A percentile compares a stretch with the other conserved stretches of the same genome.
phyloP scores from a whole-genome alignment of 2,888 invertebrate genomes.

The Oscheius myriophilus region DNA sequence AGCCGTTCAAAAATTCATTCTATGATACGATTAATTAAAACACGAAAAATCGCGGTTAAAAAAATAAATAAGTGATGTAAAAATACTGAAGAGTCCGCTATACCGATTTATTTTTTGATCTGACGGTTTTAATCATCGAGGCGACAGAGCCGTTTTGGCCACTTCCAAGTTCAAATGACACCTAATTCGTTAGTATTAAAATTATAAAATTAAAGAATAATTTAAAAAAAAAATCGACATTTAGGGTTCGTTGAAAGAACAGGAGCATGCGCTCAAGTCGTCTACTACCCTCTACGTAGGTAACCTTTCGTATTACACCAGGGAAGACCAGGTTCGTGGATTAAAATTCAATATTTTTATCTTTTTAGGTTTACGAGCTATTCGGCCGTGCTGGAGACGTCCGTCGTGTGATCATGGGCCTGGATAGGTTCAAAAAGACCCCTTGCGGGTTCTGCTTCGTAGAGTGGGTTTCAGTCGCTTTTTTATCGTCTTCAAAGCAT shows the following conservation, averaged over 20 bases:
- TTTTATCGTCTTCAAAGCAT: not conserved
- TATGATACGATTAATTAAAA: too few species aligned
- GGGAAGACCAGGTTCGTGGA: constrained; percentile 80
- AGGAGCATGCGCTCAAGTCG: constrained; percentile 80
- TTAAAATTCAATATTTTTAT: not conserved
- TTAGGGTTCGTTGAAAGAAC: constrained; percentile 64
- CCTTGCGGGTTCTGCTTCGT: constrained; percentile 99
- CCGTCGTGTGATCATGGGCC: constrained; percentile 90
- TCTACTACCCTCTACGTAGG: constrained; percentile 92
- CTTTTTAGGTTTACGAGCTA: constrained; percentile 83
- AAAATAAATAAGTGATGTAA: too few species aligned
- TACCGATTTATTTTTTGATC: too few species aligned
- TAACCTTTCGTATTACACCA: constrained; percentile 96
- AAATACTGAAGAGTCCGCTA: too few species aligned
- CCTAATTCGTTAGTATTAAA: not conserved
- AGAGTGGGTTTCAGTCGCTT: constrained; percentile 80
- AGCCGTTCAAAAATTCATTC: too few species aligned
- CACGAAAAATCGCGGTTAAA: too few species aligned
- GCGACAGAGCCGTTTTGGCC: too few species aligned
- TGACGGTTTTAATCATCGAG: too few species aligned
- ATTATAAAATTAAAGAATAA: not conserved
- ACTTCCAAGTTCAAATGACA: too few species aligned
- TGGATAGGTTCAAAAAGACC: constrained; percentile 96
- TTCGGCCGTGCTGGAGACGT: constrained; percentile 96
- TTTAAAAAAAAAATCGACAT: too few species aligned